phyloP scores from a whole-genome alignment of 1,140 invertebrate species.

The Thaumatotibia leucotreta region DNA sequence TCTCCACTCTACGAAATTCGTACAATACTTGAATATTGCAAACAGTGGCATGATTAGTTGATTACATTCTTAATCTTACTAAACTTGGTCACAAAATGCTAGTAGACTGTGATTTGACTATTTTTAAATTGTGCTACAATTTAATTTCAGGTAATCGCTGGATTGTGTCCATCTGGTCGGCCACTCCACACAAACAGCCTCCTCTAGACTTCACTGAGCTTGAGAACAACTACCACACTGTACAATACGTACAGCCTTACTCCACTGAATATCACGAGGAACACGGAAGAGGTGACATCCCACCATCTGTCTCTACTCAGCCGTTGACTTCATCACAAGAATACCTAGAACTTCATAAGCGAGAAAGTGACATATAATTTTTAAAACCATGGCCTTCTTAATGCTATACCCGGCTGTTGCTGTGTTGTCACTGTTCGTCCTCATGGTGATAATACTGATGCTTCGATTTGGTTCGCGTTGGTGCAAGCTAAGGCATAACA shows the following conservation, averaged over 20 bases:
- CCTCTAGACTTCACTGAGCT: constrained; percentile 87
- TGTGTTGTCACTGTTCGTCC: constrained; percentile 82
- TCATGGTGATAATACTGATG: constrained; percentile 85
- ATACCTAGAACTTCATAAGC: constrained; percentile 86
- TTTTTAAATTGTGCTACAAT: constrained; percentile 11
- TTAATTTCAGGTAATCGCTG: constrained; percentile 84
- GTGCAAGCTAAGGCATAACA: constrained; percentile 81
- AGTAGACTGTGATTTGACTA: too few species aligned
- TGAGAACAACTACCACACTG: constrained; percentile 69
- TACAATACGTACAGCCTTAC: constrained; percentile 47
- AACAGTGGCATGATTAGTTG: too few species aligned
- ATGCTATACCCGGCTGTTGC: constrained; percentile 85
- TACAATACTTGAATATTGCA: too few species aligned
- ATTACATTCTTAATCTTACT: too few species aligned
- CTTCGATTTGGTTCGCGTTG: constrained; percentile 83
- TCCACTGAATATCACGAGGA: constrained; percentile 44
- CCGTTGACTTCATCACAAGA: constrained; percentile 75
- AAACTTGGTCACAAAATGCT: too few species aligned
- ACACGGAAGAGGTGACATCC: constrained; percentile 41
- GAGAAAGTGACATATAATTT: constrained; percentile 91
- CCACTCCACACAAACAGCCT: constrained; percentile 89
- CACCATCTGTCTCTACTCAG: constrained; percentile 52
- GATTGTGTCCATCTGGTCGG: constrained; percentile 88
- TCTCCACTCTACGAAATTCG: too few species aligned
- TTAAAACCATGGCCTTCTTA: constrained; percentile 81